Conservation (phyloP, 2,888 invertebrate genomes). For the Plebejus argus region DNA sequence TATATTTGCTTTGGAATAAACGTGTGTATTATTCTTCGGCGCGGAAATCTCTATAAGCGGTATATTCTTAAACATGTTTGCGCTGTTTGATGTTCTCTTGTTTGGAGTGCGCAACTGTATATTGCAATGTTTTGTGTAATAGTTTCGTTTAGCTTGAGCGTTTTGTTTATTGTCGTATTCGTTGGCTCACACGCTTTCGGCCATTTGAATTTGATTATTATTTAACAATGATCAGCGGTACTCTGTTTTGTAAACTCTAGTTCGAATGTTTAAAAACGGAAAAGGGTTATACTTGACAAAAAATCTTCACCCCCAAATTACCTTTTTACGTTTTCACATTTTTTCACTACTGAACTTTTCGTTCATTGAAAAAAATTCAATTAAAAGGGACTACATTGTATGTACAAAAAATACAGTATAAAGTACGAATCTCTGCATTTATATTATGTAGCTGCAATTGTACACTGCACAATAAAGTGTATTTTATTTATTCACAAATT, state of each 20-base stretch:
- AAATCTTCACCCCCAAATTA: too few species aligned
- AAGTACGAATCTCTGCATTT: too few species aligned
- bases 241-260: too few species aligned
- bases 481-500: neutral
- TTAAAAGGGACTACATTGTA: too few species aligned
- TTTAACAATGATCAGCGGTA: too few species aligned
- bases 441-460: neutral
- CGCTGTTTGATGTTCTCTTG: slow-evolving; percentile 40
- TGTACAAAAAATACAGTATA: too few species aligned
- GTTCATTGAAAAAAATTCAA: too few species aligned
- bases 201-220: neutral
- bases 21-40: slow-evolving; percentile 57
- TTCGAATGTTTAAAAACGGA: too few species aligned
- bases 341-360: too few species aligned
- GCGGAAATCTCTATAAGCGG: slow-evolving; percentile 63
- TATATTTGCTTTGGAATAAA: slow-evolving; percentile 71
- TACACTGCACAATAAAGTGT: neutral
- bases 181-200: neutral
- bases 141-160: slow-evolving; percentile 1
- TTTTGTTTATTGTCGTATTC: neutral
- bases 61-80: slow-evolving; percentile 47
- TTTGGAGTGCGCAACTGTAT: neutral
- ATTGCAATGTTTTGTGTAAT: neutral
- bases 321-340: too few species aligned
- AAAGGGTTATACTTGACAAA: too few species aligned